Evolutionary conservation across 1,140 invertebrate genomes (phyloP), one percentile per base, ranked within the genome.

Genomic region (Diachasma alloeum): DNA sequence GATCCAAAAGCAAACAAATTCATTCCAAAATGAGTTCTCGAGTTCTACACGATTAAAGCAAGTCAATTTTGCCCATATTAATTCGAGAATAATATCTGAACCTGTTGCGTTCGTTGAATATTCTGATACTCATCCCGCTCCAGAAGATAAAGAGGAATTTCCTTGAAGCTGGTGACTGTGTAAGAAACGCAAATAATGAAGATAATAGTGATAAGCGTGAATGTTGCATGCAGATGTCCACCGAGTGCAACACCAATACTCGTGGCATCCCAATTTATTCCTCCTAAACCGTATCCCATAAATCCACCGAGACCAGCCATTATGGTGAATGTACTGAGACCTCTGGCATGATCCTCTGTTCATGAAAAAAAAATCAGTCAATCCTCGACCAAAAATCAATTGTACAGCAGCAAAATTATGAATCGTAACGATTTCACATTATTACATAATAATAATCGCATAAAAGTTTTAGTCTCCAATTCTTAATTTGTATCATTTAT

Each of bases 251-350:
- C 86, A 1, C 95, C 96, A 77, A 97, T 91, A 72, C 92, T 89
- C 0, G 95, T 97, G 53, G 92, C 92, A 84, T 97, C 96, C 97
- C 97, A 99, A 86, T 98, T 95, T 26, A 98, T 95, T 0, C 95
- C 97, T 15, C 97, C 97, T 81, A 99, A 92, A 3, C 95, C 93
- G 85, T 99, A 99, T 0, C 97, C 98, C 85, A 98, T 92, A 81
- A 96, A 96, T 13, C 98, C 97, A 8, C 98, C 98, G 0, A 98
- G 88, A 0, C 97, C 98, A 0, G 97, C 97, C 97, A 99, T 98
- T 74, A 98, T 93, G 0, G 97, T 98, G 82, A 99, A 99, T 1
- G 97, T 98, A 78, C 96, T 98, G 1, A 99, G 88, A 0, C 98
- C 97, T 80, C 93, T 93, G 0, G 96, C 95, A 84, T 99, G 97